A percentile compares a stretch with the other conserved stretches of the same genome.
Evolutionary conservation across 2,113 vertebrate species (phyloP).

Genomic region (Oryctolagus cuniculus): DNA sequence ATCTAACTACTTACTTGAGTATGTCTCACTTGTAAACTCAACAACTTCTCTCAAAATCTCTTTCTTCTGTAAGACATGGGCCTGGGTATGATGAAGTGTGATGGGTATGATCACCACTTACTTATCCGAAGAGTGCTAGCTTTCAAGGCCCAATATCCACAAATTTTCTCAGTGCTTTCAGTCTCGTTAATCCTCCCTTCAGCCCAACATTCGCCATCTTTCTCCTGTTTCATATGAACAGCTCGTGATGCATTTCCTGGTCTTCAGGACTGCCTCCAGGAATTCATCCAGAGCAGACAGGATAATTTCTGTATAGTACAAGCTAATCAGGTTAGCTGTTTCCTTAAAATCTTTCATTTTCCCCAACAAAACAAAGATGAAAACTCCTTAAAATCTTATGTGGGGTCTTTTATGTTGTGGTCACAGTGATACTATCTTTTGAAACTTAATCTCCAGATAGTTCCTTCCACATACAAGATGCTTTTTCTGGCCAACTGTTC

Average conservation of each 20-base stretch:
- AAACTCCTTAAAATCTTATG: not conserved
- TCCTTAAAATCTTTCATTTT: not conserved
- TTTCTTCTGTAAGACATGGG: not conserved
- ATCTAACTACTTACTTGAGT: not conserved
- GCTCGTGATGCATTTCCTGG: not conserved
- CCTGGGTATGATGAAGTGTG: too few species aligned
- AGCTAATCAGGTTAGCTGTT: not conserved
- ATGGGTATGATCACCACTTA: not conserved
- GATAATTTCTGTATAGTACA: not conserved
- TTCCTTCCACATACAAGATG: not conserved
- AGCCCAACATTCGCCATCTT: not conserved
- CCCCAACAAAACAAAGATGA: not conserved
- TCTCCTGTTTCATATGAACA: not conserved
- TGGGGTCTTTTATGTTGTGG: not conserved
- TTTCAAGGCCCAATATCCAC: not conserved
- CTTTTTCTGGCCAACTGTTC: not conserved
- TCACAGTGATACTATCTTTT: not conserved
- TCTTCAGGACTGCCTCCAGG: not conserved
- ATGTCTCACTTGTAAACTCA: not conserved
- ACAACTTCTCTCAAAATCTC: not conserved
- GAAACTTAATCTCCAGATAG: slow-evolving; percentile 14
- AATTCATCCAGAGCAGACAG: not conserved
- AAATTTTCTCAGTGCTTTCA: not conserved
- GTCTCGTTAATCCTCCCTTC: not conserved
- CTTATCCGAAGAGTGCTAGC: not conserved